Percentiles rank a stretch among this genome's conserved stretches.
Evolutionary conservation across 2,888 invertebrate genomes (phyloP).

Genomic region (Chesias legatella): DNA sequence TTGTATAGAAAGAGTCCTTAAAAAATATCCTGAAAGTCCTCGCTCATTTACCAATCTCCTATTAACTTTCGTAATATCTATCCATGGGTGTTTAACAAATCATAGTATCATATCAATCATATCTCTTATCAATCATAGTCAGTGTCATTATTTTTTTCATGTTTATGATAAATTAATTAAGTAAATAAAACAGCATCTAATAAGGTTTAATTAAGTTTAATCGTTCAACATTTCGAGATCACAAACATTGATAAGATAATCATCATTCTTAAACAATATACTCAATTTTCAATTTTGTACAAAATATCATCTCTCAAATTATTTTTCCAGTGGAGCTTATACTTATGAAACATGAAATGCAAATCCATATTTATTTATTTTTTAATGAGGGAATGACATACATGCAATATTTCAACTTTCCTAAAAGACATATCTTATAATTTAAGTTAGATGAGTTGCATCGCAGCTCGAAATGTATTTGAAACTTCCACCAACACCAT

Average conservation of each 20-base stretch:
- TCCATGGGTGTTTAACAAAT: no score
- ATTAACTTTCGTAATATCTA: no score
- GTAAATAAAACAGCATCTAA: constrained; percentile 42
- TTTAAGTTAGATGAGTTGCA: constrained; percentile 4
- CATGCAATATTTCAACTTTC: constrained; percentile 55
- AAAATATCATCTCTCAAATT: constrained; percentile 74
- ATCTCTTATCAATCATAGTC: no score
- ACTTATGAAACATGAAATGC: constrained; percentile 55
- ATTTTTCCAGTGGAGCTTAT: constrained; percentile 55
- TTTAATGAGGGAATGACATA: constrained; percentile 48
- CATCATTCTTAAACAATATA: constrained; percentile 58
- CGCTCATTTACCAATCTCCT: no score
- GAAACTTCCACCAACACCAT: constrained; percentile 33
- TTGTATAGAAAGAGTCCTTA: no score
- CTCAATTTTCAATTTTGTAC: constrained; percentile 72
- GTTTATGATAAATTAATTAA: no score
- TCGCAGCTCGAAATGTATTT: constrained; percentile 12
- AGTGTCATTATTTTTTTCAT: no score
- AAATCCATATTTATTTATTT: constrained; percentile 25
- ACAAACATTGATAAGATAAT: constrained; percentile 69
- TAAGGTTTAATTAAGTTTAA: constrained; percentile 72
- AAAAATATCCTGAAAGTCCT: no score
- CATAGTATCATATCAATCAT: no score
- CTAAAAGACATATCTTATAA: constrained; percentile 28
- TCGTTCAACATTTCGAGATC: constrained; percentile 75